phyloP scores from a whole-genome alignment of 2,888 invertebrate genomes.

The Cerastis rubricosa region DNA sequence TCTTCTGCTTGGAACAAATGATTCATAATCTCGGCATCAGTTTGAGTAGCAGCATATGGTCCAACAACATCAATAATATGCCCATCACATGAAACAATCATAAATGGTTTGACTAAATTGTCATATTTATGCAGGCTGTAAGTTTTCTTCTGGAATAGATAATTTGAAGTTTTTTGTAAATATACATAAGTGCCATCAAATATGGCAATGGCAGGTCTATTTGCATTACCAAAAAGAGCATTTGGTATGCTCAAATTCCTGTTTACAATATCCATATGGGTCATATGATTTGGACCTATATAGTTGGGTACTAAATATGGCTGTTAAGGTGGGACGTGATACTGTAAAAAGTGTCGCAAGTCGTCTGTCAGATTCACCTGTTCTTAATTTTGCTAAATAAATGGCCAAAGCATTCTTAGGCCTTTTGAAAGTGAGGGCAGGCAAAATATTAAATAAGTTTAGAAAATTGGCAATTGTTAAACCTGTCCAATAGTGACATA shows the following conservation, averaged over 20 bases:
- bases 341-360: neutral
- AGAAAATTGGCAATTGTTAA: slow-evolving; percentile 14
- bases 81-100: no score
- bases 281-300: neutral
- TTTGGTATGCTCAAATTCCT: neutral
- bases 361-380: neutral
- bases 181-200: slow-evolving; percentile 6
- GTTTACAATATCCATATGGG: neutral
- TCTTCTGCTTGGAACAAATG: neutral
- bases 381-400: slow-evolving; percentile 16
- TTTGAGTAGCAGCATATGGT: neutral
- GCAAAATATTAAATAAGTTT: neutral
- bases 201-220: slow-evolving; percentile 7
- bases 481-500: slow-evolving; percentile 2
- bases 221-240: no score
- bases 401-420: slow-evolving; percentile 12
- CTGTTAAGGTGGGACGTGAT: neutral
- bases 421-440: slow-evolving; percentile 1
- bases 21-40: slow-evolving; percentile 7
- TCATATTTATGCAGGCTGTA: slow-evolving; percentile 15
- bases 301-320: neutral
- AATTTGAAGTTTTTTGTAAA: slow-evolving; percentile 20
- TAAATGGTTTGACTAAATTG: neutral
- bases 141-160: neutral
- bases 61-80: no score